phyloP scores from a whole-genome alignment of 2,113 vertebrate genomes.

The Hypomesus transpacificus region DNA sequence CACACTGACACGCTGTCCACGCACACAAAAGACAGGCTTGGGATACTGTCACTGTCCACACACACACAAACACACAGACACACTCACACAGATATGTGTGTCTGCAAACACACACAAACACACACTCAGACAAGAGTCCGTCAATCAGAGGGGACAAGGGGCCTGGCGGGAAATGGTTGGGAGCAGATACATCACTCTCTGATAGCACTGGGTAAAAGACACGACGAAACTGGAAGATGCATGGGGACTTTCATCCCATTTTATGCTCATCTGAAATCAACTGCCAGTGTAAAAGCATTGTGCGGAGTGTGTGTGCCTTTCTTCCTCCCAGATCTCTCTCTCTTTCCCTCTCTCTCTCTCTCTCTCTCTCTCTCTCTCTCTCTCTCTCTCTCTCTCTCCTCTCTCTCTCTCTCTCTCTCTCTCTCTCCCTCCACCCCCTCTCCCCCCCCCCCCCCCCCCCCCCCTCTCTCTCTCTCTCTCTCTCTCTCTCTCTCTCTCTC shows the following conservation, averaged over 20 bases:
- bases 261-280: no score
- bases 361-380: neutral
- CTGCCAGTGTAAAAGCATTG: no score
- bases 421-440: neutral
- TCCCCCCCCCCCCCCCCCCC: neutral
- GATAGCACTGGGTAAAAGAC: neutral
- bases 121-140: slow-evolving; percentile 30
- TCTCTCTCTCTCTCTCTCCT: no score
- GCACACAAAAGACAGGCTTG: slow-evolving; percentile 19
- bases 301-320: neutral
- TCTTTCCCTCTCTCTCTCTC: neutral
- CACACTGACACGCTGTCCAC: slow-evolving; percentile 37
- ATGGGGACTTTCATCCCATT: no score
- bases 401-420: neutral
- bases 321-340: neutral
- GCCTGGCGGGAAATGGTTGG: slow-evolving; percentile 59
- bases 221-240: no score
- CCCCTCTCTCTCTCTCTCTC: neutral
- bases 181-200: slow-evolving; percentile 58
- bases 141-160: slow-evolving; percentile 48
- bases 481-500: neutral
- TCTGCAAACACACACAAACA: neutral
- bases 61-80: slow-evolving; percentile 8
- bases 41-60: slow-evolving; percentile 2
- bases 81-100: no score